phyloP scores from a whole-genome alignment of 2,113 vertebrate species.

The Galeopterus variegatus region DNA sequence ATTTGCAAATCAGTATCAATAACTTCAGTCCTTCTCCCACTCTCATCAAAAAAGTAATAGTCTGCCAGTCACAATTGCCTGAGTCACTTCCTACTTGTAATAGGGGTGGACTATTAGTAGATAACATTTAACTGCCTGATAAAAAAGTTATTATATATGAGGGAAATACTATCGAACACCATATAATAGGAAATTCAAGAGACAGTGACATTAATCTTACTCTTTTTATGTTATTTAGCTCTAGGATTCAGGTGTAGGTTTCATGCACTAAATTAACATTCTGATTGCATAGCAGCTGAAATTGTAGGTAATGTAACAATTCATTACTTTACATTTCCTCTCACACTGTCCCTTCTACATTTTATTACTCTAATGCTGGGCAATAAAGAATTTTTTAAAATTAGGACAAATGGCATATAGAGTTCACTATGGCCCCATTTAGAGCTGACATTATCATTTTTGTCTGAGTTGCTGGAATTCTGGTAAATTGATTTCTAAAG shows the following conservation, averaged over 20 bases:
- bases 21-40: not conserved
- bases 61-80: constrained; percentile 33
- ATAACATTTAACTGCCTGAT: constrained; percentile 37
- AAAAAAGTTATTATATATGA: constrained; percentile 58
- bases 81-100: not conserved
- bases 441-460: not conserved
- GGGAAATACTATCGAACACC: not conserved
- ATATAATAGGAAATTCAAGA: constrained; percentile 48
- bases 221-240: constrained; percentile 58
- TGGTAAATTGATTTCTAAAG: constrained; percentile 60
- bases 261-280: constrained; percentile 59
- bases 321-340: constrained; percentile 57
- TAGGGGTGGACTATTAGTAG: constrained; percentile 3
- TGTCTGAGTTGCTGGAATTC: constrained; percentile 55
- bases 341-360: not conserved
- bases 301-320: not conserved
- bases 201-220: constrained; percentile 17
- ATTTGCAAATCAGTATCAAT: constrained; percentile 52
- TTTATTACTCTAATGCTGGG: not conserved
- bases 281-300: not conserved
- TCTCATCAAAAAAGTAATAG: not conserved
- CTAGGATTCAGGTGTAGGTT: constrained; percentile 18
- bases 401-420: not conserved
- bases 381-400: not conserved
- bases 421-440: not conserved